phyloP scores from a whole-genome alignment of 2,888 invertebrate genomes.

The Pachliopta kotzebuea region DNA sequence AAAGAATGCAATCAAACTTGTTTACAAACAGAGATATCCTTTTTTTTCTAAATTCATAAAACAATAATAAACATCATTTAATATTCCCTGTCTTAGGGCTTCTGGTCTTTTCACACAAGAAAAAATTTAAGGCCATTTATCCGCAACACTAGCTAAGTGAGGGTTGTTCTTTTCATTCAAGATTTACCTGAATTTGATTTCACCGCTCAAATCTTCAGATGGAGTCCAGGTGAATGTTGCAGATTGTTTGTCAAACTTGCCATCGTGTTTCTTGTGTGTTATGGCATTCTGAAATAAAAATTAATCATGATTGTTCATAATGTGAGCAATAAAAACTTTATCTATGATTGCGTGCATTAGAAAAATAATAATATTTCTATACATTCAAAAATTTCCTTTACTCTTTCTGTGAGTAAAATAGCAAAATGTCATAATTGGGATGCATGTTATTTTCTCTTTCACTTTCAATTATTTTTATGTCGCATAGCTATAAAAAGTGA shows the following conservation, averaged over 20 bases:
- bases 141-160: not conserved
- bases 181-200: conserved; percentile 82
- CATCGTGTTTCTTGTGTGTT: conserved; percentile 84
- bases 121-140: not conserved
- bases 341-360: too few species aligned
- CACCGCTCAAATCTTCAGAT: conserved; percentile 81
- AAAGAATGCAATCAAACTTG: not conserved
- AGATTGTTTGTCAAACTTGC: conserved; percentile 76
- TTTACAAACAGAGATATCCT: not conserved
- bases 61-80: too few species aligned
- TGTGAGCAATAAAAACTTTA: too few species aligned
- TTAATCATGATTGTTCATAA: not conserved
- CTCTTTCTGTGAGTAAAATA: too few species aligned
- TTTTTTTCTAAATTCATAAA: not conserved
- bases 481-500: too few species aligned
- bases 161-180: not conserved
- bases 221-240: conserved; percentile 83
- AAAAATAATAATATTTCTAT: too few species aligned
- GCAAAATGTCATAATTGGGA: too few species aligned
- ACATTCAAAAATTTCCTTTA: too few species aligned
- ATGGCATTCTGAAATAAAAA: conserved; percentile 79
- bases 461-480: too few species aligned
- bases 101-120: too few species aligned
- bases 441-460: too few species aligned
- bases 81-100: too few species aligned